Evolutionary conservation across 2,888 invertebrate species (phyloP).

Genomic region (Micoletzkya japonica): DNA sequence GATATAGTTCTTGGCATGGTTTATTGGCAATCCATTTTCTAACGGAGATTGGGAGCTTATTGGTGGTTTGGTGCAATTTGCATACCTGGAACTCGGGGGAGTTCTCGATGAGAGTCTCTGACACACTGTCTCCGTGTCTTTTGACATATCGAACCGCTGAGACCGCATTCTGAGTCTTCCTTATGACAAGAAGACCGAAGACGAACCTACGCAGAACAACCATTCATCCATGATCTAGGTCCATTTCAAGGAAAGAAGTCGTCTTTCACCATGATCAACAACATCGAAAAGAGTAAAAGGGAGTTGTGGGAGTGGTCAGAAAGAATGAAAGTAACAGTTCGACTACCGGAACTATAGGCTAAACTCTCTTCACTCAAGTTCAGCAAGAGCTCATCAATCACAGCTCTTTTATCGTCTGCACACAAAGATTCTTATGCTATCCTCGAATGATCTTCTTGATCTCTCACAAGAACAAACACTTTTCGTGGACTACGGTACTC

Average conservation of each 20-base stretch:
- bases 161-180: conserved; percentile 61
- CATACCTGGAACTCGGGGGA: conserved; percentile 51
- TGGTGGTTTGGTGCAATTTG: too few relatives aligned
- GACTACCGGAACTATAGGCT: too few relatives aligned
- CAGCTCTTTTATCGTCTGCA: not conserved
- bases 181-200: conserved; percentile 52
- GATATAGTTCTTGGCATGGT: not conserved
- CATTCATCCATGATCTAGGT: not conserved
- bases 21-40: too few relatives aligned
- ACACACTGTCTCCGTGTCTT: conserved; percentile 51
- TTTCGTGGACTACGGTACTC: too few relatives aligned
- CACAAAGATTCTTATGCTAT: not conserved
- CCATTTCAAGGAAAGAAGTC: too few relatives aligned
- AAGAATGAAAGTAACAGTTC: not conserved
- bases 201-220: conserved; percentile 43
- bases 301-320: not conserved
- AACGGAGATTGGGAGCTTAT: too few relatives aligned
- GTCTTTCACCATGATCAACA: too few relatives aligned
- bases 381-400: not conserved
- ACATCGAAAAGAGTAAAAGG: too few relatives aligned
- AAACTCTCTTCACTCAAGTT: too few relatives aligned
- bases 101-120: conserved; percentile 50
- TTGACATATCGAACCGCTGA: conserved; percentile 60
- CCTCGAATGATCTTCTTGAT: too few relatives aligned
- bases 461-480: too few relatives aligned